Conservation (phyloP, 2,113 vertebrate species). For the Epinephelus moara region DNA sequence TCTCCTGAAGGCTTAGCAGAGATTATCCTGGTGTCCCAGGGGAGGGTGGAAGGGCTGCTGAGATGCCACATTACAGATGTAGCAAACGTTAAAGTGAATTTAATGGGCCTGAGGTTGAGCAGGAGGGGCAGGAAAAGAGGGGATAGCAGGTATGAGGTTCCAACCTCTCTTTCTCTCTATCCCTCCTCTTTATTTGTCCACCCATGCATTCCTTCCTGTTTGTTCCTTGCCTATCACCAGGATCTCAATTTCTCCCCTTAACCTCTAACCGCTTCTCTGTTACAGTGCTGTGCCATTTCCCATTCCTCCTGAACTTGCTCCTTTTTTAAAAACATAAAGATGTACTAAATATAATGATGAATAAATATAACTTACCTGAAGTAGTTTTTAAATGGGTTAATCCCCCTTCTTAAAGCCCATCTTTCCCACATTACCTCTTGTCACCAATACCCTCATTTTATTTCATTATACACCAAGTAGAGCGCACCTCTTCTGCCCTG, state of each 20-base stretch:
- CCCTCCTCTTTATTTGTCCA: background rate
- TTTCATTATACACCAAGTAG: slow-evolving; percentile 21
- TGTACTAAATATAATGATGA: background rate
- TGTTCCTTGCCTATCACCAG: background rate
- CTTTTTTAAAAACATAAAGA: background rate
- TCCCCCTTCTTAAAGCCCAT: background rate
- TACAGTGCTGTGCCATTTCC: background rate
- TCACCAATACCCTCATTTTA: slow-evolving; percentile 23
- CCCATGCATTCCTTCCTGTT: slow-evolving; percentile 8
- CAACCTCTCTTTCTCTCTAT: slow-evolving; percentile 12
- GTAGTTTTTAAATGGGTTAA: background rate
- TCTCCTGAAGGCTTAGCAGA: slow-evolving; percentile 77
- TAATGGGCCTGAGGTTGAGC: slow-evolving; percentile 73
- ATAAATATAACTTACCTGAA: background rate
- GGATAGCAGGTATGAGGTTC: slow-evolving; percentile 18
- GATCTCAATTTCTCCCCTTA: background rate
- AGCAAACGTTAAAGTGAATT: slow-evolving; percentile 79
- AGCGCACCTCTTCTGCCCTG: background rate
- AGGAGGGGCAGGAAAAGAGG: slow-evolving; percentile 26
- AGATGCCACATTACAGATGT: slow-evolving; percentile 80
- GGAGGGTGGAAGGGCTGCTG: slow-evolving; percentile 68
- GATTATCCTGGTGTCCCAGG: slow-evolving; percentile 74
- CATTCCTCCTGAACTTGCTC: background rate
- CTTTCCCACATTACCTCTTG: slow-evolving; percentile 16
- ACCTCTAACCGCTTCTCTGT: background rate